A percentile compares a stretch with the other conserved stretches of the same genome.
phyloP scores from a whole-genome alignment of 2,888 invertebrate species.

The Drosophila colorata region DNA sequence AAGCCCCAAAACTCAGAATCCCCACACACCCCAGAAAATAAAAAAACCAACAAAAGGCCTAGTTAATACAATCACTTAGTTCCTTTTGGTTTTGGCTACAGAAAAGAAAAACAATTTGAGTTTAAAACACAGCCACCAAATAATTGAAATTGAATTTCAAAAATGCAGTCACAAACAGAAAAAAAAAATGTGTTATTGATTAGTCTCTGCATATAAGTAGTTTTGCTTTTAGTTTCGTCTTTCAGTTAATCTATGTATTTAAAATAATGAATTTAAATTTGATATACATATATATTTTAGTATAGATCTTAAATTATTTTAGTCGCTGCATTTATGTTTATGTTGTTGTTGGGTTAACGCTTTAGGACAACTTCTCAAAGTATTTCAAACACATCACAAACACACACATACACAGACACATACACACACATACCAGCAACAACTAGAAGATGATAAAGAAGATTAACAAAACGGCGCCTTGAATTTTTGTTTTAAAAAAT shows the following conservation, averaged over 20 bases:
- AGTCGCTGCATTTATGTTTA: conserved; percentile 65
- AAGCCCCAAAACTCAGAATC: conserved; percentile 14
- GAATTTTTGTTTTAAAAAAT: conserved; percentile 81
- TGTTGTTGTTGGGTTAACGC: conserved; percentile 40
- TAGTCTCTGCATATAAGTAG: conserved; percentile 26
- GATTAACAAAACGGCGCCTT: conserved; percentile 40
- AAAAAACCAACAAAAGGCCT: conserved; percentile 4
- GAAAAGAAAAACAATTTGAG: not conserved
- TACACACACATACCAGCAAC: conserved; percentile 26
- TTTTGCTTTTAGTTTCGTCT: conserved; percentile 35
- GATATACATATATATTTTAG: conserved; percentile 23
- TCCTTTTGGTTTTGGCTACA: conserved; percentile 35
- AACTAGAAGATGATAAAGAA: conserved; percentile 9
- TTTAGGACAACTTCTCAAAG: conserved; percentile 50
- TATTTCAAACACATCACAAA: conserved; percentile 48
- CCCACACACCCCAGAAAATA: conserved; percentile 8
- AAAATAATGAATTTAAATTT: conserved; percentile 43
- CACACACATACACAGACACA: conserved; percentile 41
- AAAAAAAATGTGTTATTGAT: conserved; percentile 47
- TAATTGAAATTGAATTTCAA: conserved; percentile 67
- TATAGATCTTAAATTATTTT: conserved; percentile 31
- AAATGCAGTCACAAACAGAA: conserved; percentile 65
- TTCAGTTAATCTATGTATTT: conserved; percentile 19
- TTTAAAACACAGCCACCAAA: conserved; percentile 50
- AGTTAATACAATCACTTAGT: conserved; percentile 25